Base-by-base conservation (phyloP, 2,113 vertebrate species). In the Nerophis ophidion region DNA sequence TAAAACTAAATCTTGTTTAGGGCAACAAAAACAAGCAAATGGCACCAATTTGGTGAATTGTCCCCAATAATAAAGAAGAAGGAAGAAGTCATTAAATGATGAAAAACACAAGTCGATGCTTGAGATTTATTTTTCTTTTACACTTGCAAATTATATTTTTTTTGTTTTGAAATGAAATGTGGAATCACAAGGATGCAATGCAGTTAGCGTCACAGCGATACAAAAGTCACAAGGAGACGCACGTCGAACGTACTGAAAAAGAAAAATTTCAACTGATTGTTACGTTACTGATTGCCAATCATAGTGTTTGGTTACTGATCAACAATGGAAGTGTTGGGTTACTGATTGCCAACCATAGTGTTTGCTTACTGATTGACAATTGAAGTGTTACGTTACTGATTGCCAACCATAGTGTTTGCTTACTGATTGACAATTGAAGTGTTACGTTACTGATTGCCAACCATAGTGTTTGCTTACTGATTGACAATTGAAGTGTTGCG, bases 181-280 rank as follows among this genome's bases (percentile, higher is more conserved):
- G 52, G 57, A 63, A 57, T 80, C 15, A 72, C 59, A 70, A 34
- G 61, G 60, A 66, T 56, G 65, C 61, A 68, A 51, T 19, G 63
- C 64, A 65, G 60, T 50, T 44, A 78, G 48, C 35, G 35, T 55
- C 34, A 74, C 44, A 38, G 66, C 60, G 54, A 60, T 68, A 74
- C 61, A 66, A 77, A 75, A 51, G 68, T 78, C 59, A 86, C 55
- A 59, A 64, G 61, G 46, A 47, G 76, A 75, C 49, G 61, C 33
- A 64, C 63, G 75, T 9, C 62, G 57, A 80, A 63, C 50, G 54
- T 77, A 70, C 74, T 68, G 72, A 57, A 65, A 61, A 62, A 61
- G 12, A 17, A 10, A n/a, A 4, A 66, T 9, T 40, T 40, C 38
- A 60, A 48, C 17, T 7, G 2, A 26, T 26, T 26, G 26, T 26